Evolutionary conservation across 1,140 invertebrate genomes (phyloP), one percentile per base, ranked within the genome.

Genomic region (Sogatella furcifera): DNA sequence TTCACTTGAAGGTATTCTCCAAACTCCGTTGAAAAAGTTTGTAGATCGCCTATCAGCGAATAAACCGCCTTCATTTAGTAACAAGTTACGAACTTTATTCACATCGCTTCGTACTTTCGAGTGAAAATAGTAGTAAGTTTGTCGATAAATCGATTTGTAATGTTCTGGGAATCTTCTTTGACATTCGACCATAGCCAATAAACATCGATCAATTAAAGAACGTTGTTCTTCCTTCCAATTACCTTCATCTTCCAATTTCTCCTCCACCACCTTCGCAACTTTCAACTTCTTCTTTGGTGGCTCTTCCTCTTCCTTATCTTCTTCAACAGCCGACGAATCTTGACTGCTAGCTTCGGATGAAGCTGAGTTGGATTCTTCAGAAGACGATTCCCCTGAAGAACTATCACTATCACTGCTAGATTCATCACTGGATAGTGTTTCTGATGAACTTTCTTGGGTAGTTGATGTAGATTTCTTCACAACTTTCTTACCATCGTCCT

Each of bases 21-120:
- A 97, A 59, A 95, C 84, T 57, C 91, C 91, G 76, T 94, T 92
- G 68, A 96, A 97, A 67, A 97, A 92, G 72, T 96, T 95, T 10
- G 78, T 84, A 38, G 77, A 78, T 74, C 88, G 95, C 57, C 89
- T 80, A 57, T 95, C 91, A 53, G 80, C 79, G 72, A 96, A 97
- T 3, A 97, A 74, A 14, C 92, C 92, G 64, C 81, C 80, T 63
- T 79, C 81, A 0, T 82, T 82, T 52, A 92, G 68, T 59, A 92
- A 78, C 10, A 91, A 73, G 65, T 89, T 83, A 65, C 83, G 79
- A 64, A 84, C 84, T 70, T 83, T 84, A 59, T 77, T 74, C 28
- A 84, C 77, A 70, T 89, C 80, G 70, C 82, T 85, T 46, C 80
- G 77, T 46, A 76, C 75, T 69, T 84, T 80, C 21, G 86, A 89